These are phyloP conservation scores for Dinomys branickii DNA, from an alignment of 2,113 vertebrate genomes.

Conservation along the genomic window DNA sequence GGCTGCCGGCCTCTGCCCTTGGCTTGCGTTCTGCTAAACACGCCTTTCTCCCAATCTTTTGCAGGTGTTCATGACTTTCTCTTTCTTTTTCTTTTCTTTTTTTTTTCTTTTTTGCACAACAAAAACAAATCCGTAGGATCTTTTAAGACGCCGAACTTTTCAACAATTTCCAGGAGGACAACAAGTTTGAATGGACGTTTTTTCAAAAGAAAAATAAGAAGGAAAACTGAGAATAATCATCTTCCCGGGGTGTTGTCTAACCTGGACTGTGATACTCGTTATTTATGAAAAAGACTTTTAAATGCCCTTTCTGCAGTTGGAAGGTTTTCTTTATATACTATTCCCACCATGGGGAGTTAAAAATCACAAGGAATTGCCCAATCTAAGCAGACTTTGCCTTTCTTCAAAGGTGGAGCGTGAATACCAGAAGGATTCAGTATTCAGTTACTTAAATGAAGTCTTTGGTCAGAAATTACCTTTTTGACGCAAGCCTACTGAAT, in stretches of 20 bases:
- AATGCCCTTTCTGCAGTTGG: constrained; percentile 96
- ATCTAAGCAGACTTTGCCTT: constrained; percentile 94
- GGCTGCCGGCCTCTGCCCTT: constrained; percentile 96
- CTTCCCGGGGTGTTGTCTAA: constrained; percentile 88
- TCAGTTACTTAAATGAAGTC: constrained; percentile 94
- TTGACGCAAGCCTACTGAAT: constrained; percentile 95
- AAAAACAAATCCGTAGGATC: constrained; percentile 82
- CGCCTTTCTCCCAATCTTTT: constrained; percentile 95
- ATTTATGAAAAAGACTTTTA: constrained; percentile 98
- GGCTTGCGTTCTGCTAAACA: constrained; percentile 94
- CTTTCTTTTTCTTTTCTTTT: constrained; percentile 78
- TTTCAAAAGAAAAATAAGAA: constrained; percentile 74
- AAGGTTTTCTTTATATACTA: constrained; percentile 94
- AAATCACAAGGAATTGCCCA: constrained; percentile 89
- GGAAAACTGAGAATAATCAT: constrained; percentile 87
- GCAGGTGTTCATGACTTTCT: constrained; percentile 95
- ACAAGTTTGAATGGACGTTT: constrained; percentile 83
- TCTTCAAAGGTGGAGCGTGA: constrained; percentile 96
- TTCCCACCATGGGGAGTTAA: constrained; percentile 91
- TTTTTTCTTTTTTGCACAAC: constrained; percentile 84
- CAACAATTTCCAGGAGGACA: constrained; percentile 85
- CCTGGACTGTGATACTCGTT: constrained; percentile 94
- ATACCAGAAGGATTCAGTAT: constrained; percentile 92
- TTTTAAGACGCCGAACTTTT: constrained; percentile 89
- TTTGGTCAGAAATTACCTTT: constrained; percentile 91